Evolutionary conservation across 2,888 invertebrate genomes (phyloP).

Genomic region (Mimachlamys varia): DNA sequence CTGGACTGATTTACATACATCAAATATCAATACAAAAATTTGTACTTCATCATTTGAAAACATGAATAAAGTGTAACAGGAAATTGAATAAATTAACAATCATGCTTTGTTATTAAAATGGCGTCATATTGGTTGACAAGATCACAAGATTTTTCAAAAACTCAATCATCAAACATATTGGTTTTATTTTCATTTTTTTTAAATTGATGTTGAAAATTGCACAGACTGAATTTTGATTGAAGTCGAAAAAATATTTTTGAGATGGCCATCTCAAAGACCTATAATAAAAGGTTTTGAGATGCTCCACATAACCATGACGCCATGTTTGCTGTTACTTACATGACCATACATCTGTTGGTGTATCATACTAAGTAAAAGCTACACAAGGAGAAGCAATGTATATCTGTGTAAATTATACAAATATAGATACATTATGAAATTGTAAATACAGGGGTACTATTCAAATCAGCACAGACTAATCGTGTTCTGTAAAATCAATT

Average conservation of each 20-base stretch:
- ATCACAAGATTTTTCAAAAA: not conserved
- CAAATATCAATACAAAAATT: not conserved
- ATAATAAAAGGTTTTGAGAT: slow-evolving; percentile 12
- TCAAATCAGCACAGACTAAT: not conserved
- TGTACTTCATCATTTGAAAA: not conserved
- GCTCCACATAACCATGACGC: not conserved
- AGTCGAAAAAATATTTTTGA: slow-evolving; percentile 4
- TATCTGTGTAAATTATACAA: not conserved
- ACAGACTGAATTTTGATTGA: not conserved
- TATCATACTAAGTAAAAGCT: slow-evolving; percentile 62
- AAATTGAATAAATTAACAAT: not conserved
- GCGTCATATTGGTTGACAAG: not conserved
- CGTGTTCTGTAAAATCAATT: not conserved
- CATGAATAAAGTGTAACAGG: not conserved
- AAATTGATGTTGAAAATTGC: not conserved
- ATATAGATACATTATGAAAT: not conserved
- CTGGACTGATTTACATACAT: not conserved
- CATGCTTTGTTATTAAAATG: not conserved
- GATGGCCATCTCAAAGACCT: not conserved
- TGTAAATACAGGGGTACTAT: not conserved
- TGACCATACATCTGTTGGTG: slow-evolving; percentile 58
- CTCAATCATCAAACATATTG: slow-evolving; percentile 23
- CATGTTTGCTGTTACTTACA: slow-evolving; percentile 43
- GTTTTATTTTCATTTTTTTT: too few relatives aligned
- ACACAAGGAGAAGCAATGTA: slow-evolving; percentile 37